Evolutionary conservation across 2,797 vertebrate species (phyloP), one percentile per base, ranked within the genome.

Genomic region (Hypotaenidia okinawae): DNA sequence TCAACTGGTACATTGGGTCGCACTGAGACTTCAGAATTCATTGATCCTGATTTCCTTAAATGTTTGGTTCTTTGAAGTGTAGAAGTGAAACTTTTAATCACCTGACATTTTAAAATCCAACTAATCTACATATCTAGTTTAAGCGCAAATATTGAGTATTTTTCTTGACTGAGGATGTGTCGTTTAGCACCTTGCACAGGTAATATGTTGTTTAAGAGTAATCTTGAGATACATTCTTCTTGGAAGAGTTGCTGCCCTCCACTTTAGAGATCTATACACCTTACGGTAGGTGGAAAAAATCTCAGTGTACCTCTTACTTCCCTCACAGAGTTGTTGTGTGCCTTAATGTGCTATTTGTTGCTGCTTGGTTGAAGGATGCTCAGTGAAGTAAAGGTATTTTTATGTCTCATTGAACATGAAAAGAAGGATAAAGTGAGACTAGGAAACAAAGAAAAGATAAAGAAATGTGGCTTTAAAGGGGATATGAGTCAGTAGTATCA

Each of bases 371-470:
- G 69, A 95, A 89, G 84, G 61, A 32, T 69, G 23, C 16, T 91
- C 52, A 47, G 30, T 64, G 58, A 79, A 74, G 39, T 78, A 77
- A 78, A 89, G 24, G 18, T 69, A 85, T 89, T 89, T 76, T 87
- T 74, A 74, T 82, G 54, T 74, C 74, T 93, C 59, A 93, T 92
- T 90, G 93, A 90, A 87, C 57, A 75, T 41, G 30, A 92, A 91
- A 90, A 80, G 57, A 75, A 87, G 45, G 62, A 70, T 89, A 86
- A 93, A 89, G 27, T 35, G 59, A 91, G 79, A 73, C 54, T 45
- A 89, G 33, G 22, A 95, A 86, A 85, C n/a, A 94, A 94, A 92
- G 17, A 33, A 83, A 68, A 89, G n/a, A 64, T 16, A 58, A 89
- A 74, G 87, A 96, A 87, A 75, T 21, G 8, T 62, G n/a, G 1